A percentile compares a stretch with the other conserved stretches of the same genome.
These are phyloP conservation scores for Pseudotriccus pelzelni DNA, from an alignment of 2,797 vertebrate species.

Conservation along the genomic window DNA sequence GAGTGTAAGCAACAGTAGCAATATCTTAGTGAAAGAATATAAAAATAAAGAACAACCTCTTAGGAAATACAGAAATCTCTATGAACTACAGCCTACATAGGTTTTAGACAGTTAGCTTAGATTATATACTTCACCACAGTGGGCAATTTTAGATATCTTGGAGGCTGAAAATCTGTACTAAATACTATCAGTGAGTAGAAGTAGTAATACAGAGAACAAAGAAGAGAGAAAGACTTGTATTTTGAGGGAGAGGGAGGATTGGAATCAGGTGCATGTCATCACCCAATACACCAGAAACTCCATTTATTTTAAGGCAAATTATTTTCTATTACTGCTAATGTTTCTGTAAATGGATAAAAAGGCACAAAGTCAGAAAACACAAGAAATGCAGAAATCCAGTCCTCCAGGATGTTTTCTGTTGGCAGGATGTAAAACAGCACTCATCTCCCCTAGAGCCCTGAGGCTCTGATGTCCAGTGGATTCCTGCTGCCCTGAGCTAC, in stretches of 20 bases:
- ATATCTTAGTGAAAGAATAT: not conserved
- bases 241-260: not conserved
- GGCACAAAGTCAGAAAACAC: not conserved
- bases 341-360: not conserved
- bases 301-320: not conserved
- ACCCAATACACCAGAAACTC: not conserved
- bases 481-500: not conserved
- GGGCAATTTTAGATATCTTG: not conserved
- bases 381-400: not conserved
- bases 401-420: not conserved
- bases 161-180: not conserved
- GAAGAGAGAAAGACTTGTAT: not conserved
- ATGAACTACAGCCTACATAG: not conserved
- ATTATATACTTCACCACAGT: not conserved
- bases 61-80: not conserved
- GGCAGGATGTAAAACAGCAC: not conserved
- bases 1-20: not conserved
- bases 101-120: not conserved
- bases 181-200: not conserved
- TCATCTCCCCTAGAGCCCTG: not conserved
- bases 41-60: not conserved
- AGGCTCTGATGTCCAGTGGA: not conserved
- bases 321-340: not conserved
- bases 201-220: not conserved
- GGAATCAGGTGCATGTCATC: not conserved